Evolutionary conservation across 1,140 invertebrate genomes (phyloP).

Genomic region (Drosophila chauvacae): DNA sequence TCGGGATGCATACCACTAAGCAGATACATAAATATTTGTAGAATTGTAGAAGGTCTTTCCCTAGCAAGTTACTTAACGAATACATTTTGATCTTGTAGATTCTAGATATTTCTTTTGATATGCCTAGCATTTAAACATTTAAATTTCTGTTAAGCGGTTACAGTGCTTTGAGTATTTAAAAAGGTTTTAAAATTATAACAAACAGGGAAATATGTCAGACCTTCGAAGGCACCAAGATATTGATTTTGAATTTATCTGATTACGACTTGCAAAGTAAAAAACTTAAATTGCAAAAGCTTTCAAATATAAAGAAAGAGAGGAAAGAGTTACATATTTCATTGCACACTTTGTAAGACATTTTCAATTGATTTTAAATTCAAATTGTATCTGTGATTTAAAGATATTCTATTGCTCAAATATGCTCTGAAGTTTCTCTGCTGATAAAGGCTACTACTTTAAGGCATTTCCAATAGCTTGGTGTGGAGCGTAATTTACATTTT

Average conservation of each 20-base stretch:
- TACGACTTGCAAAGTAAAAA: background rate
- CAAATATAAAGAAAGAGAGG: background rate
- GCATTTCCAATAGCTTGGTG: conserved; percentile 15
- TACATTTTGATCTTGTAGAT: background rate
- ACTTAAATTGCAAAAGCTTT: background rate
- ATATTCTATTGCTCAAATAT: background rate
- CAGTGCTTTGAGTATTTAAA: conserved; percentile 5
- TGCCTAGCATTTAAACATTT: background rate
- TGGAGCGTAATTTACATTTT: conserved; percentile 28
- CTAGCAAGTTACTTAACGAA: background rate
- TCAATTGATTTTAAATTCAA: background rate
- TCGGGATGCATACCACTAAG: conserved; percentile 44
- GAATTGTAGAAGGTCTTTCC: background rate
- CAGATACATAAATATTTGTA: conserved; percentile 12
- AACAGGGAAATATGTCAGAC: background rate
- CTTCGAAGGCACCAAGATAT: too few relatives aligned
- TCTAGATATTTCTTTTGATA: background rate
- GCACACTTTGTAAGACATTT: background rate
- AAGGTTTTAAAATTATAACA: conserved; percentile 4
- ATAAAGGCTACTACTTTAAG: conserved; percentile 33
- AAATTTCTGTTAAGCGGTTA: background rate
- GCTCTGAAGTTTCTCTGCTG: conserved; percentile 2
- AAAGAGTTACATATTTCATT: background rate
- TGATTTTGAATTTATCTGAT: background rate
- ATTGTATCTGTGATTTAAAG: background rate